A percentile compares a stretch with the other conserved stretches of the same genome.
These are phyloP conservation scores for Amphipoea oculea DNA, from an alignment of 2,888 invertebrate species.

Conservation along the genomic window DNA sequence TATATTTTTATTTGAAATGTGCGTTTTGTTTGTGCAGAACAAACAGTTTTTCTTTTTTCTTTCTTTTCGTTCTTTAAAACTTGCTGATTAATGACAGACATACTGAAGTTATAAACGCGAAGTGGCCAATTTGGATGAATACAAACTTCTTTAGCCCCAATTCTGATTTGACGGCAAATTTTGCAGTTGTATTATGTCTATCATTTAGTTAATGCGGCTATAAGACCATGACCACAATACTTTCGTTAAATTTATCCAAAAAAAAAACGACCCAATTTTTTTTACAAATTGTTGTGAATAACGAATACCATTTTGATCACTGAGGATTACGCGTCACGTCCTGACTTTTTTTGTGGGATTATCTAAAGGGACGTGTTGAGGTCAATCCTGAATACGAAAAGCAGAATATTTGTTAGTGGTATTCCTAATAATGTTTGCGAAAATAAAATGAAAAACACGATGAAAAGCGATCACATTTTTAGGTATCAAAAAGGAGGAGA, in stretches of 20 bases:
- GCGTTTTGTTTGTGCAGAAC: too few relatives aligned
- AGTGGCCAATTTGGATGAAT: too few relatives aligned
- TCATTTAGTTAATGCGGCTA: too few relatives aligned
- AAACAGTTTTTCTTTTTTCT: too few relatives aligned
- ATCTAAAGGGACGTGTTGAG: background rate
- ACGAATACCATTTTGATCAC: background rate
- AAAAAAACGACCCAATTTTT: background rate
- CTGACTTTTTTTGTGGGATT: background rate
- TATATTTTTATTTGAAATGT: too few relatives aligned
- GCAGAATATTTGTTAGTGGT: background rate
- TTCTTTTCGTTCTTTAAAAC: too few relatives aligned
- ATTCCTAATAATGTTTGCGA: too few relatives aligned
- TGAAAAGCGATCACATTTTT: background rate
- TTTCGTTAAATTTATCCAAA: background rate
- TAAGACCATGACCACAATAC: too few relatives aligned
- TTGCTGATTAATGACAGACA: background rate
- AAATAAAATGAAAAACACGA: background rate
- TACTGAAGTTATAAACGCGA: background rate
- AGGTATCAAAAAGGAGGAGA: background rate
- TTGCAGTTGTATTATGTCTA: too few relatives aligned
- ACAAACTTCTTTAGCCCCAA: too few relatives aligned
- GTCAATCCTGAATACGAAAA: background rate
- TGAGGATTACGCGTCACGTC: background rate
- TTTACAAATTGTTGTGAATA: background rate
- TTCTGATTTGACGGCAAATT: too few relatives aligned